Percentiles rank a stretch among this genome's conserved stretches.
Conservation (phyloP, 1,140 invertebrate genomes). For the Zaprionus kolodkinae region DNA sequence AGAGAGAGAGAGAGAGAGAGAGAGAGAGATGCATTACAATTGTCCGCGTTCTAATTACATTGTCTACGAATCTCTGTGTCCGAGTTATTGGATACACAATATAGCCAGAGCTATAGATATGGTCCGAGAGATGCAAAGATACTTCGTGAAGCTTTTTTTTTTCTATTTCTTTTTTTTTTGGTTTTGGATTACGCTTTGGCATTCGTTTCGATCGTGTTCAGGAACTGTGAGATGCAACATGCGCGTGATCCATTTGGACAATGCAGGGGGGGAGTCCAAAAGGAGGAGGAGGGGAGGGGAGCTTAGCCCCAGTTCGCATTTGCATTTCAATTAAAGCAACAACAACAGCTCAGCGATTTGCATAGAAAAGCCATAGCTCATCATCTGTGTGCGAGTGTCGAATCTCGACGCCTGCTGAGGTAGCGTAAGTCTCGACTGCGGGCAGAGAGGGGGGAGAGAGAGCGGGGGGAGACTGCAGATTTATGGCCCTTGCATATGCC, state of each 20-base stretch:
- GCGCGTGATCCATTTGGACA: constrained; percentile 71
- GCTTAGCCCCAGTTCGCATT: constrained; percentile 33
- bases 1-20: no score
- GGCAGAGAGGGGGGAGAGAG: not conserved
- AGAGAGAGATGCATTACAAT: constrained; percentile 60
- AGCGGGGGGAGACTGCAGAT: constrained; percentile 37
- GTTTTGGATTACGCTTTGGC: constrained; percentile 44
- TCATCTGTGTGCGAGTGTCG: constrained; percentile 70
- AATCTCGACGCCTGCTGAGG: constrained; percentile 47
- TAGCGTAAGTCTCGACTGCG: not conserved
- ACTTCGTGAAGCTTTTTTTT: constrained; percentile 30
- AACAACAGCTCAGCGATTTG: constrained; percentile 51
- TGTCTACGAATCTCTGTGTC: constrained; percentile 15
- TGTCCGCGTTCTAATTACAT: constrained; percentile 73
- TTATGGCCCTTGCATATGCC: constrained; percentile 74
- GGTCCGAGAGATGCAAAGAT: constrained; percentile 8
- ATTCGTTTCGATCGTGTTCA: constrained; percentile 71
- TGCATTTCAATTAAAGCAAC: constrained; percentile 72
- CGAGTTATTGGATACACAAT: constrained; percentile 26
- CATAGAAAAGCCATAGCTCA: constrained; percentile 81
- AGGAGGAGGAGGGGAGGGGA: no score
- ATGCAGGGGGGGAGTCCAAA: not conserved
- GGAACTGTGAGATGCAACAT: constrained; percentile 50
- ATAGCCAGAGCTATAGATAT: constrained; percentile 28
- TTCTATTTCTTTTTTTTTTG: constrained; percentile 11